These are phyloP conservation scores for Eurystomus glaucurus DNA, from an alignment of 2,797 vertebrate species.

Conservation along the genomic window DNA sequence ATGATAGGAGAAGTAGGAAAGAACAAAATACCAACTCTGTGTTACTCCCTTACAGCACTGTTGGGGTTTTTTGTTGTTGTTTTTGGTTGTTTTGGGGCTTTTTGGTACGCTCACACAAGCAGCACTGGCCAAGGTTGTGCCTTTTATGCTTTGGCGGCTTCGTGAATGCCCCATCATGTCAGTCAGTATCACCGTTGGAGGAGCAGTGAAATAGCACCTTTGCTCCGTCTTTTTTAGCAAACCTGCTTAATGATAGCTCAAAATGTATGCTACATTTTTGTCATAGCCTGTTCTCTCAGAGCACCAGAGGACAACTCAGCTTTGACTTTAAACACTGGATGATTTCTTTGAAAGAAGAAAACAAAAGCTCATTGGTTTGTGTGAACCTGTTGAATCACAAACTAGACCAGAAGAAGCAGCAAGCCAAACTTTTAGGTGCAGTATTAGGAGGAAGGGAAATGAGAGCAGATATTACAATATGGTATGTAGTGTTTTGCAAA, in stretches of 20 bases:
- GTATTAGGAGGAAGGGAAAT: neutral
- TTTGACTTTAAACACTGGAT: neutral
- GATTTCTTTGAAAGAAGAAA: neutral
- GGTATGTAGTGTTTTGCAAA: neutral
- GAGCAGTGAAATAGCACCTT: neutral
- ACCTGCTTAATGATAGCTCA: neutral
- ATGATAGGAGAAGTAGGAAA: neutral
- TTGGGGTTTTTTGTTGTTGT: neutral
- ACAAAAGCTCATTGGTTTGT: neutral
- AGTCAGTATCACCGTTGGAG: neutral
- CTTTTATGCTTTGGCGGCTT: neutral
- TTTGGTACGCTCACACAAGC: neutral
- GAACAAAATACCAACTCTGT: neutral
- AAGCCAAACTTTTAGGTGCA: neutral
- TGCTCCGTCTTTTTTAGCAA: neutral
- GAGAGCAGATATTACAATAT: neutral
- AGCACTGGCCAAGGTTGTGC: neutral
- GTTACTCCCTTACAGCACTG: neutral
- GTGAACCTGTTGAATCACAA: neutral
- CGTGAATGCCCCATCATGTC: neutral
- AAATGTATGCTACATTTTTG: neutral
- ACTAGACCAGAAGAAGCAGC: neutral
- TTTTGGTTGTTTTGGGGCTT: neutral
- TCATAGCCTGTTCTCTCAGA: neutral
- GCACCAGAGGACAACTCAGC: neutral